Evolutionary conservation across 2,797 vertebrate species (phyloP).

Genomic region (Rhabdophis nuchalis): DNA sequence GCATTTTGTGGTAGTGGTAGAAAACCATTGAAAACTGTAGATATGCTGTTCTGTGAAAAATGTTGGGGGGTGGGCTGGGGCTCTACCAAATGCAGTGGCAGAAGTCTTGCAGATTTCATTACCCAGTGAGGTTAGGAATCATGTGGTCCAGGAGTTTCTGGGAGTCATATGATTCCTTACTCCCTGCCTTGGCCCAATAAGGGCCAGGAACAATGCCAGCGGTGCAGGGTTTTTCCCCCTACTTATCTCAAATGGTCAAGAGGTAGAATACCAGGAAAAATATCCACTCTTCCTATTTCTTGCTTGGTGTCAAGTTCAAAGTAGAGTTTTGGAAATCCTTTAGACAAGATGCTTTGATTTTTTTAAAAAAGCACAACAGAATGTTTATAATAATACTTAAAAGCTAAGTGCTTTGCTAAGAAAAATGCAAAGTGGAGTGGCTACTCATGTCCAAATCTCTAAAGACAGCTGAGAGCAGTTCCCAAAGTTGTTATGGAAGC

Average conservation of each 20-base stretch:
- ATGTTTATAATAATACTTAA: background rate
- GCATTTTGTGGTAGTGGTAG: background rate
- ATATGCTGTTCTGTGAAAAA: background rate
- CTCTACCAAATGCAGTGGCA: background rate
- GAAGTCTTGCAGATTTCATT: background rate
- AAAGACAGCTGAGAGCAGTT: background rate
- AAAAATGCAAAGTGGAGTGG: background rate
- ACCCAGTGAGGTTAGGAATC: background rate
- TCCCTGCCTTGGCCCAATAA: background rate
- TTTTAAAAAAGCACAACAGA: background rate
- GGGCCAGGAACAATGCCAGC: background rate
- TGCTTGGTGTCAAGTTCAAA: background rate
- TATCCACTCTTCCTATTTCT: background rate
- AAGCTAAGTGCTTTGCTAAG: background rate
- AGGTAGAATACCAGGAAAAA: background rate
- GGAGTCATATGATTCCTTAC: background rate
- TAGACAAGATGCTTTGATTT: background rate
- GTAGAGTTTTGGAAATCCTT: background rate
- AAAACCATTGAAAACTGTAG: background rate
- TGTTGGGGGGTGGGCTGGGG: background rate
- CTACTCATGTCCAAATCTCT: background rate
- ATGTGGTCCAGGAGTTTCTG: background rate
- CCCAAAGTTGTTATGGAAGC: background rate
- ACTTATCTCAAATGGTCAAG: background rate
- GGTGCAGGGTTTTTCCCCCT: accelerated